Percentiles rank a stretch among this genome's conserved stretches.
phyloP scores from a whole-genome alignment of 2,888 invertebrate species.

The Nesidiocoris tenuis region DNA sequence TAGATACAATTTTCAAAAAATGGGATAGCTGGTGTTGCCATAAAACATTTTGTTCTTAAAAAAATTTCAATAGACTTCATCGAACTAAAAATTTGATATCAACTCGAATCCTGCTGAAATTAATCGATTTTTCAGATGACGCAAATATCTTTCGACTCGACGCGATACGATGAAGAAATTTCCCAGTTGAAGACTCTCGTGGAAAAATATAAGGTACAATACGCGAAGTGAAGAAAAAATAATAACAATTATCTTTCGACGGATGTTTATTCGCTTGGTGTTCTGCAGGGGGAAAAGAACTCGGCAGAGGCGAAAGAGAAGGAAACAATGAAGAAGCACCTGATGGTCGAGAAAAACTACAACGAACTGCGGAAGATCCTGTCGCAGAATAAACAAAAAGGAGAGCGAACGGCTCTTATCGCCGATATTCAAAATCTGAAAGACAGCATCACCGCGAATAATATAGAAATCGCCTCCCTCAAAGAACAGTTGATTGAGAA shows the following conservation, averaged over 20 bases:
- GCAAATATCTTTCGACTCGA: constrained; percentile 30
- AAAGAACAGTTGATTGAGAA: constrained; percentile 55
- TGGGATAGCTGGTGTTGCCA: no score
- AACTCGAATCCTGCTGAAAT: no score
- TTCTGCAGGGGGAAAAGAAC: constrained; percentile 31
- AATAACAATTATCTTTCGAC: background rate
- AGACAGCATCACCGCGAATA: constrained; percentile 24
- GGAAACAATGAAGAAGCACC: constrained; percentile 17
- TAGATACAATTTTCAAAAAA: no score
- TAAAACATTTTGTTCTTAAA: no score
- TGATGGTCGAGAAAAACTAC: constrained; percentile 34
- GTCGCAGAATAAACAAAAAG: constrained; percentile 36
- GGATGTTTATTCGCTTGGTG: background rate
- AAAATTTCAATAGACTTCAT: no score
- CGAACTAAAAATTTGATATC: no score
- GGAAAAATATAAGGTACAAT: constrained; percentile 24
- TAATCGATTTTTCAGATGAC: constrained; percentile 23
- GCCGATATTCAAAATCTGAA: constrained; percentile 37
- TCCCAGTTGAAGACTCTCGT: background rate
- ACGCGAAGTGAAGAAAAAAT: background rate
- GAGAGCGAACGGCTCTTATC: constrained; percentile 29
- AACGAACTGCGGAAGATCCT: constrained; percentile 30
- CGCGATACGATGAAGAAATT: constrained; percentile 17
- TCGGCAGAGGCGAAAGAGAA: constrained; percentile 25
- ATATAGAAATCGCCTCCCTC: constrained; percentile 55